These are phyloP conservation scores for Ectropis grisescens DNA, from an alignment of 1,140 invertebrate genomes.

Conservation along the genomic window DNA sequence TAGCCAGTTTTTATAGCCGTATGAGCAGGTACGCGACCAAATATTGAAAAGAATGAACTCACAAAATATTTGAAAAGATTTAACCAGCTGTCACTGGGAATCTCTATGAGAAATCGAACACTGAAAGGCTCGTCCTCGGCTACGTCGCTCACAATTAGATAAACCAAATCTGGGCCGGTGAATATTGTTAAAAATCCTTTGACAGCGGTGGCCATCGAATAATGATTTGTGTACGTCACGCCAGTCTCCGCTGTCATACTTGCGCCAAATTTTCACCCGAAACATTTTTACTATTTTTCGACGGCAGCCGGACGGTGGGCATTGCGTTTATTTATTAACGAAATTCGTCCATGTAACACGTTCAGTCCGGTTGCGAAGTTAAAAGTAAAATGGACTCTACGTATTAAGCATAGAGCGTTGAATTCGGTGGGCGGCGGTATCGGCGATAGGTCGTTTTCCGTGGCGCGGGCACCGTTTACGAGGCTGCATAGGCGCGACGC, in stretches of 20 bases:
- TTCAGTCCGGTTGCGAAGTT: constrained; percentile 21
- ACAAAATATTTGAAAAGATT: too few relatives aligned
- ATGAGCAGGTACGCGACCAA: too few relatives aligned
- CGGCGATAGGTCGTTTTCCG: constrained; percentile 27
- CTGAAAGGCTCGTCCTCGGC: too few relatives aligned
- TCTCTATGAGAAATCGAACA: too few relatives aligned
- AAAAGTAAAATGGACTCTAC: too few relatives aligned
- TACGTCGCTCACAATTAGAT: too few relatives aligned
- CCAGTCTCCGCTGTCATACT: constrained; percentile 55
- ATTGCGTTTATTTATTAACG: constrained; percentile 68
- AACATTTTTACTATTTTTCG: constrained; percentile 49
- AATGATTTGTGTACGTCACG: constrained; percentile 61
- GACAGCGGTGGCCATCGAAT: constrained; percentile 54
- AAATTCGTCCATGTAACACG: constrained; percentile 61
- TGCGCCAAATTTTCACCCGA: constrained; percentile 58
- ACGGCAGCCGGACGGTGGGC: constrained; percentile 39
- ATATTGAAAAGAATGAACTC: too few relatives aligned
- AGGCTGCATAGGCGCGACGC: constrained; percentile 56
- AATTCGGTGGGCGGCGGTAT: constrained; percentile 10
- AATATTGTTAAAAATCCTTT: constrained; percentile 68
- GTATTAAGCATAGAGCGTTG: constrained; percentile 24
- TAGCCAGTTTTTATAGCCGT: too few relatives aligned
- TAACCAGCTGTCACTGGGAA: too few relatives aligned
- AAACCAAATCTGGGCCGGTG: constrained; percentile 45
- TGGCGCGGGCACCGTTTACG: constrained; percentile 49